Conservation (phyloP, 2,797 vertebrate species). For the Pelochelys cantorii region DNA sequence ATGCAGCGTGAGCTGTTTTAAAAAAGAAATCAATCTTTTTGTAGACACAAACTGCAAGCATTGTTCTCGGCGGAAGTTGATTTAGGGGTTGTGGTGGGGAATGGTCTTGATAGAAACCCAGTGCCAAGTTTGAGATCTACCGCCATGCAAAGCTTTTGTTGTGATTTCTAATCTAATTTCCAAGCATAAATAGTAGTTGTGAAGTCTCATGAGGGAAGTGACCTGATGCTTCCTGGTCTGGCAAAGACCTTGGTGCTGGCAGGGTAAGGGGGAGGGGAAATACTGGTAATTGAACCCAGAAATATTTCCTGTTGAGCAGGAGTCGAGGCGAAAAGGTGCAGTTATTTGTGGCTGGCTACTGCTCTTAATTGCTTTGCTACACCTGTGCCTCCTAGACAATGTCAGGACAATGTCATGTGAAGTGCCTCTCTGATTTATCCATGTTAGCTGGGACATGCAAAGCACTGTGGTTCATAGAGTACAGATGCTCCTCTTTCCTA, state of each 20-base stretch:
- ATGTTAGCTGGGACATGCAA: constrained; percentile 56
- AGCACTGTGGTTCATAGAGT: constrained; percentile 20
- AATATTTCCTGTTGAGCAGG: neutral
- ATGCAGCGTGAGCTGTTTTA: neutral
- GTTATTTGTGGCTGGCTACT: neutral
- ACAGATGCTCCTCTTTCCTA: neutral
- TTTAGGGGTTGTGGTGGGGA: constrained; percentile 30
- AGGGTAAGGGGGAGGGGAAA: neutral
- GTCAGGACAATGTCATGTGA: neutral
- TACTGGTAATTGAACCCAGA: neutral
- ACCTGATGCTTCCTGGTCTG: neutral
- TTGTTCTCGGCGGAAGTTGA: constrained; percentile 64
- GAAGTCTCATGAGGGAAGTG: neutral
- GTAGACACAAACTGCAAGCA: constrained; percentile 36
- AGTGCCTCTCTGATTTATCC: constrained; percentile 40
- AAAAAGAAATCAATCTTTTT: constrained; percentile 27
- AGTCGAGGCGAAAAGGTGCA: constrained; percentile 46
- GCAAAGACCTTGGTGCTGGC: neutral
- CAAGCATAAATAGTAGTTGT: neutral
- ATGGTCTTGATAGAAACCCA: neutral
- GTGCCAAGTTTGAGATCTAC: constrained; percentile 6
- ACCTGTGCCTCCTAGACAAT: constrained; percentile 64
- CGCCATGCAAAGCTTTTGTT: neutral
- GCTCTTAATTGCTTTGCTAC: constrained; percentile 62
- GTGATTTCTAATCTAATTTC: constrained; percentile 36